phyloP scores from a whole-genome alignment of 1,140 invertebrate genomes.

The Drosophila auraria region DNA sequence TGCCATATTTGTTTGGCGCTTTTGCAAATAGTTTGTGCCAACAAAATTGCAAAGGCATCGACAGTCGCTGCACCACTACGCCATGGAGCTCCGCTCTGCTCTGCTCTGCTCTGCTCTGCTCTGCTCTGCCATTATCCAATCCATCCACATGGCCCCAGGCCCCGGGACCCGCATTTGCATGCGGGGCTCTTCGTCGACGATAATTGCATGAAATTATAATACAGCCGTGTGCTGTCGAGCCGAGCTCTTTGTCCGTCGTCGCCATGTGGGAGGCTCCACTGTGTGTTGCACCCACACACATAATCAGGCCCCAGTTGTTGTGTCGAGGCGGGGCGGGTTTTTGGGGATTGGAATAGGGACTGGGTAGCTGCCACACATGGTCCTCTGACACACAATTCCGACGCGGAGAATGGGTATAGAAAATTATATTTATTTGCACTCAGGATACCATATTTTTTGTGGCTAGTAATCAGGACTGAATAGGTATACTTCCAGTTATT shows the following conservation, averaged over 20 bases:
- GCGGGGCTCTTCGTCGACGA: conserved; percentile 52
- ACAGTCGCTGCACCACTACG: conserved; percentile 36
- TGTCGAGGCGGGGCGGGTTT: neutral
- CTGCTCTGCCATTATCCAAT: conserved; percentile 45
- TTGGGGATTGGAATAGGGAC: no score
- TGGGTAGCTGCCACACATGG: conserved; percentile 14
- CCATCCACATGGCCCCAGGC: conserved; percentile 45
- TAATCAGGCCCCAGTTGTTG: conserved; percentile 28
- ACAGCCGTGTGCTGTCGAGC: conserved; percentile 48
- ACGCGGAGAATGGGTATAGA: neutral
- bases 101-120: no score
- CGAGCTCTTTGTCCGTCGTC: conserved; percentile 22
- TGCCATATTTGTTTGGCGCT: conserved; percentile 71
- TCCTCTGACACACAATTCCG: conserved; percentile 41
- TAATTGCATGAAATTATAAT: conserved; percentile 84
- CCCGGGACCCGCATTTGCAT: conserved; percentile 53
- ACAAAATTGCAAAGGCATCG: conserved; percentile 62
- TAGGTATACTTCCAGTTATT: neutral
- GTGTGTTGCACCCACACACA: conserved; percentile 50
- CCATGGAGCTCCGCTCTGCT: conserved; percentile 5
- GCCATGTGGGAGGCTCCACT: conserved; percentile 55
- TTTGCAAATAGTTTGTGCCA: conserved; percentile 64
- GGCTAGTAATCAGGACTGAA: neutral
- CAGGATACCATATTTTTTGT: conserved; percentile 1
- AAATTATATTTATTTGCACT: conserved; percentile 45